Percentiles rank a stretch among this genome's conserved stretches.
Evolutionary conservation across 2,888 invertebrate species (phyloP).

Genomic region (Caenorhabditis sp.): DNA sequence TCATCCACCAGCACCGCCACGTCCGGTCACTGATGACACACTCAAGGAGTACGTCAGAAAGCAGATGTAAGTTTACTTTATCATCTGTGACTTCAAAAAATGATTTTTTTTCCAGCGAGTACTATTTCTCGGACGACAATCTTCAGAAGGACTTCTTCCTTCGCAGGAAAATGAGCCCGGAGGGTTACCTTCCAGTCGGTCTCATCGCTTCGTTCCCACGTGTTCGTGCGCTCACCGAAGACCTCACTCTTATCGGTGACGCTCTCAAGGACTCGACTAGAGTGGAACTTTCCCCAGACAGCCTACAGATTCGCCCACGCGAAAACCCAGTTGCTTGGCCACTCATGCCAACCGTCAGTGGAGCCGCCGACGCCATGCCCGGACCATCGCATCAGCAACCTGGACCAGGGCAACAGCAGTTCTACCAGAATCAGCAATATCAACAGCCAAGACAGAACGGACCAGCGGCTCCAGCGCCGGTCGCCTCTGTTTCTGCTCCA

Average conservation of each 20-base stretch:
- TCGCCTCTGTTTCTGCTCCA: not conserved
- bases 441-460: constrained; percentile 31
- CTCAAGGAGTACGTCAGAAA: constrained; percentile 81
- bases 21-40: constrained; percentile 74
- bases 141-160: constrained; percentile 96
- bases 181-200: constrained; percentile 94
- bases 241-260: constrained; percentile 90
- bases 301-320: constrained; percentile 84
- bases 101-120: constrained; percentile 89
- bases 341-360: constrained; percentile 80
- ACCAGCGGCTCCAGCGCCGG: constrained; percentile 10
- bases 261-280: constrained; percentile 91
- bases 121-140: constrained; percentile 98
- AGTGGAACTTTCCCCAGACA: constrained; percentile 77
- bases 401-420: constrained; percentile 19
- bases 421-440: constrained; percentile 12
- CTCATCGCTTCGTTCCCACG: constrained; percentile 97
- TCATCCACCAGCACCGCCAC: constrained; percentile 56
- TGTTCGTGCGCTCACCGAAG: constrained; percentile 91
- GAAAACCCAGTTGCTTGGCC: constrained; percentile 93
- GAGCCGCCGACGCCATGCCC: constrained; percentile 54
- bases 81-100: constrained; percentile 37
- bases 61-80: constrained; percentile 79
- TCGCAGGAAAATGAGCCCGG: constrained; percentile 95
- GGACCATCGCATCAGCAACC: constrained; percentile 32